A percentile compares a stretch with the other conserved stretches of the same genome.
These are phyloP conservation scores for Xenentodon cancila DNA, from an alignment of 2,797 vertebrate species.

Conservation along the genomic window DNA sequence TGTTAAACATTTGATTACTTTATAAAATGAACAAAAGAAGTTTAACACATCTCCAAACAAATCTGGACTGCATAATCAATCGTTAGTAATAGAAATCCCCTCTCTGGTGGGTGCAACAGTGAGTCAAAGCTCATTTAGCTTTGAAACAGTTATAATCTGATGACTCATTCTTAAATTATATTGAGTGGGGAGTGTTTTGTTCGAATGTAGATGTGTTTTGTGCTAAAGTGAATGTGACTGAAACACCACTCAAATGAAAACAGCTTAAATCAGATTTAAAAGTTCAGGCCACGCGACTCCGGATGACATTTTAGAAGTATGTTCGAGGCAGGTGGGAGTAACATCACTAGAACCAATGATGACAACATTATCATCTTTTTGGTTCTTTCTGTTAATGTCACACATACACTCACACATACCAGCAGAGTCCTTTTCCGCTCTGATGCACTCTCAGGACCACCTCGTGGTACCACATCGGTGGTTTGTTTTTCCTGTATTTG, in stretches of 20 bases:
- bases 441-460: slow-evolving; percentile 54
- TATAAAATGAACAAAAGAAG: too few species aligned
- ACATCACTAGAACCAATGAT: not conserved
- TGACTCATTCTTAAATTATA: too few species aligned
- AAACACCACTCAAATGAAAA: not conserved
- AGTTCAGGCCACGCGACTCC: too few species aligned
- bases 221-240: too few species aligned
- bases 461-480: slow-evolving; percentile 56
- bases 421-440: slow-evolving; percentile 48
- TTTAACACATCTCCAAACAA: too few species aligned
- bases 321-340: not conserved
- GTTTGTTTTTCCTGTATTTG: slow-evolving; percentile 72
- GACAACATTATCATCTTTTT: not conserved
- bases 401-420: slow-evolving; percentile 14
- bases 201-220: not conserved
- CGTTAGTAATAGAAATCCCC: too few species aligned
- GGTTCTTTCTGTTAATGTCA: not conserved
- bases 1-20: too few species aligned
- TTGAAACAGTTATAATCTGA: too few species aligned
- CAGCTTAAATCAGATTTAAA: not conserved
- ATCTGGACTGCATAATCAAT: too few species aligned
- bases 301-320: too few species aligned
- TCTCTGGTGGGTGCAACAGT: too few species aligned
- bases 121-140: too few species aligned
- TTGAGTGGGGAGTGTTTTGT: not conserved